Evolutionary conservation across 2,888 invertebrate genomes (phyloP).

Genomic region (Ochlodes sylvanus): DNA sequence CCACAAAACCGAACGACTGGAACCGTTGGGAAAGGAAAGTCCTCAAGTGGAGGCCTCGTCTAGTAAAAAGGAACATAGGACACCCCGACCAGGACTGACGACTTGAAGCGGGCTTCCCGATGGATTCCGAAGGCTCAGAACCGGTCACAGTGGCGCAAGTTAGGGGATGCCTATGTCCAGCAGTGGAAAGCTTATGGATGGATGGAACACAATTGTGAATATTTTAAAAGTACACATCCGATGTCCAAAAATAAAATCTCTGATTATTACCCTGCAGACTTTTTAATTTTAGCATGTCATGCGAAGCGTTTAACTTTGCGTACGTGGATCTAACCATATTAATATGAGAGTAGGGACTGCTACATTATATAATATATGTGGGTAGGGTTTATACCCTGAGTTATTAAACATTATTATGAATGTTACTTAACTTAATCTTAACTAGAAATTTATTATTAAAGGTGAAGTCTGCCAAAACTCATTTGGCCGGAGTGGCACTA

Average conservation of each 20-base stretch:
- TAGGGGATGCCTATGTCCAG: too few species aligned
- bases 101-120: too few species aligned
- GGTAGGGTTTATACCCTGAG: background rate
- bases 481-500: background rate
- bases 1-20: too few species aligned
- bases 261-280: background rate
- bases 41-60: too few species aligned
- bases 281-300: background rate
- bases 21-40: too few species aligned
- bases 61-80: too few species aligned
- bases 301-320: conserved; percentile 1
- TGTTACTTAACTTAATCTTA: background rate
- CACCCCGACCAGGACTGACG: too few species aligned
- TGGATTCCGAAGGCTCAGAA: too few species aligned
- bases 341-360: conserved; percentile 9
- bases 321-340: conserved; percentile 1
- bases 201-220: too few species aligned
- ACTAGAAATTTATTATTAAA: conserved; percentile 1
- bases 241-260: background rate
- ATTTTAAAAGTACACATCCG: conserved; percentile 35
- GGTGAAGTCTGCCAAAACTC: background rate
- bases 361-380: conserved; percentile 1
- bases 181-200: too few species aligned
- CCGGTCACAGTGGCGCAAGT: too few species aligned
- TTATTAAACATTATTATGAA: conserved; percentile 4